These are phyloP conservation scores for Atlantisia rogersi DNA, from an alignment of 2,113 vertebrate species.

Conservation along the genomic window DNA sequence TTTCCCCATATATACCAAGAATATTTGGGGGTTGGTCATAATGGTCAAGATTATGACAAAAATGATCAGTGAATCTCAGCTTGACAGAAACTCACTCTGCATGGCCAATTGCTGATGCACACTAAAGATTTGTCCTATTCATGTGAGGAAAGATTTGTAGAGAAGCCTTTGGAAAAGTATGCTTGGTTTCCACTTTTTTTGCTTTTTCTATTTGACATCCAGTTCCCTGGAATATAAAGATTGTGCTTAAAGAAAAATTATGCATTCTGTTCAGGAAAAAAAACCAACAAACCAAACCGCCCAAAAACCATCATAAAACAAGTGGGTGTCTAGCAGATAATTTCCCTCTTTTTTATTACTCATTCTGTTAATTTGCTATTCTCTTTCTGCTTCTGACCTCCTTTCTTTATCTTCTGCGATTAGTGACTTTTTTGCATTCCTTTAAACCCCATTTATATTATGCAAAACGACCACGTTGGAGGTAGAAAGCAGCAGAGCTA, in stretches of 20 bases:
- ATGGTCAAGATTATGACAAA: neutral
- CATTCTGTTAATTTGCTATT: neutral
- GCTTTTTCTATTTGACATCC: neutral
- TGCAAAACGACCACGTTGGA: neutral
- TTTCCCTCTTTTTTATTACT: neutral
- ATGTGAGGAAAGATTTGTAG: neutral
- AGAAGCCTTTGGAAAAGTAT: neutral
- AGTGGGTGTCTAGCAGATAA: neutral
- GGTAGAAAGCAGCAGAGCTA: neutral
- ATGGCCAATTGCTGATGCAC: fast-evolving
- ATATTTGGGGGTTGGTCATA: neutral
- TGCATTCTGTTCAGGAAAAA: neutral
- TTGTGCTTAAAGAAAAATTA: neutral
- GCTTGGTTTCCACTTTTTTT: neutral
- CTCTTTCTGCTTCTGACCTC: neutral
- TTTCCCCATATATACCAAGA: neutral
- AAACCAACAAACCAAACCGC: too few relatives aligned
- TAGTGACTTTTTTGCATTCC: neutral
- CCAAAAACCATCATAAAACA: neutral
- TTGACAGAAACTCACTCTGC: neutral
- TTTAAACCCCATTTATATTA: neutral
- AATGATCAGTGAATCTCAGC: neutral
- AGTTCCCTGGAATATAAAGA: neutral
- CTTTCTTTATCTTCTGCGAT: neutral
- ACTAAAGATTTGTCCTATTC: neutral